Evolutionary conservation across 1,140 invertebrate species (phyloP).

Genomic region (Contarinia nasturtii): DNA sequence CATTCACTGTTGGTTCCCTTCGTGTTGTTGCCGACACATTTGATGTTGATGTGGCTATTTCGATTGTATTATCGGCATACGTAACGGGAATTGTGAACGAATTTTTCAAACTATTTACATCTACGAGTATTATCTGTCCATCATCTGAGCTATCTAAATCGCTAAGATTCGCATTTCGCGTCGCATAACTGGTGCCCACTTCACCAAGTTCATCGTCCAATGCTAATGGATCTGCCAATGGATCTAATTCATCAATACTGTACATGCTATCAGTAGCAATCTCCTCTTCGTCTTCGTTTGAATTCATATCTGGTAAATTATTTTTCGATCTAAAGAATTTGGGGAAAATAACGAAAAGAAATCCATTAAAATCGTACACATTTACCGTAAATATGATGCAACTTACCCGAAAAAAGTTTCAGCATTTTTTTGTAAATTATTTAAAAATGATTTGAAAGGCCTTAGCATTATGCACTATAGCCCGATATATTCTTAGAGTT

Average conservation of each 20-base stretch:
- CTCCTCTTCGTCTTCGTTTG: conserved; percentile 1
- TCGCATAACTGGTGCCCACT: neutral
- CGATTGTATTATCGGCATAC: neutral
- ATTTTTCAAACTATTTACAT: neutral
- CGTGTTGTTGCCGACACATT: conserved; percentile 1
- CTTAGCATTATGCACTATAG: conserved; percentile 12
- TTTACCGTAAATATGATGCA: neutral
- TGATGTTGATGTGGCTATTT: conserved; percentile 1
- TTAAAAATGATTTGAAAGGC: conserved; percentile 22
- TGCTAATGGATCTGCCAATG: conserved; percentile 18
- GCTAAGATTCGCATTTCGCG: neutral
- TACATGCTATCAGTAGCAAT: conserved; percentile 1
- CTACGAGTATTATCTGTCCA: neutral
- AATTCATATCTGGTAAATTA: neutral
- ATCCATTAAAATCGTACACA: neutral
- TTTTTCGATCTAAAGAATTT: neutral
- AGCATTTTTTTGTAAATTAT: conserved; percentile 24
- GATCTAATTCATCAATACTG: conserved; percentile 9
- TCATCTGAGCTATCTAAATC: neutral
- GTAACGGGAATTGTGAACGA: neutral
- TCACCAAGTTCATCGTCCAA: conserved; percentile 12
- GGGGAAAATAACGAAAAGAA: neutral
- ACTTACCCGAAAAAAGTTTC: conserved; percentile 15
- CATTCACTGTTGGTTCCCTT: neutral
- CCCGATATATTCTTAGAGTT: too few relatives aligned